These are phyloP conservation scores for Dynastes hyllus DNA, from an alignment of 2,888 invertebrate species.

Conservation along the genomic window DNA sequence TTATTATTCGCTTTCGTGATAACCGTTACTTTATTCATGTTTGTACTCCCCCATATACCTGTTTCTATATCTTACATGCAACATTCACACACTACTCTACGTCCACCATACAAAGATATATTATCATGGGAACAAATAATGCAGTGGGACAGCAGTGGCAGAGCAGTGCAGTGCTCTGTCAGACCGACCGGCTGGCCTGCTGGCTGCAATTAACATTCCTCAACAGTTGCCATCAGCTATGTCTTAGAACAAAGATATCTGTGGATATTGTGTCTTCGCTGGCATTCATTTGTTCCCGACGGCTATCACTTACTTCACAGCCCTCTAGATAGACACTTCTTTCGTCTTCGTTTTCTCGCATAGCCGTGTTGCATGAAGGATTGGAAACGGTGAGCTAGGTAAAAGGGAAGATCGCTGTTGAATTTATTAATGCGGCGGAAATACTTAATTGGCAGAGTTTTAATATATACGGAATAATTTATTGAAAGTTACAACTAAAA, in stretches of 20 bases:
- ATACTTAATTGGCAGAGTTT: neutral
- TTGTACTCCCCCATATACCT: conserved; percentile 1
- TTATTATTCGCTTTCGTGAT: neutral
- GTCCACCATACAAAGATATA: conserved; percentile 12
- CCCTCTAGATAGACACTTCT: conserved; percentile 49
- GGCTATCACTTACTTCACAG: conserved; percentile 58
- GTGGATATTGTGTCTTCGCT: conserved; percentile 60
- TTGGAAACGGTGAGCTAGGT: neutral
- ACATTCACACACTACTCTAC: conserved; percentile 30
- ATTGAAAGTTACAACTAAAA: neutral
- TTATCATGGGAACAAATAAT: conserved; percentile 49
- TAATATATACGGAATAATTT: neutral
- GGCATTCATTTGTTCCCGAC: conserved; percentile 58
- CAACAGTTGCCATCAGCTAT: conserved; percentile 68
- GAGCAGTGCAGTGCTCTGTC: conserved; percentile 58
- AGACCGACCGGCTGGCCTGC: conserved; percentile 64
- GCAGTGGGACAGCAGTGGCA: conserved; percentile 48
- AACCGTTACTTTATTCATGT: neutral
- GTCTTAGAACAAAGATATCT: conserved; percentile 70
- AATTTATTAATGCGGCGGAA: conserved; percentile 1
- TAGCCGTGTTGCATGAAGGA: neutral
- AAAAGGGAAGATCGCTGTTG: conserved; percentile 10
- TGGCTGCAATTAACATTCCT: conserved; percentile 69
- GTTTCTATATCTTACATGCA: conserved; percentile 13
- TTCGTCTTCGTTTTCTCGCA: conserved; percentile 33